Conservation (phyloP, 2,113 vertebrate genomes). For the Brienomyrus longianalis region DNA sequence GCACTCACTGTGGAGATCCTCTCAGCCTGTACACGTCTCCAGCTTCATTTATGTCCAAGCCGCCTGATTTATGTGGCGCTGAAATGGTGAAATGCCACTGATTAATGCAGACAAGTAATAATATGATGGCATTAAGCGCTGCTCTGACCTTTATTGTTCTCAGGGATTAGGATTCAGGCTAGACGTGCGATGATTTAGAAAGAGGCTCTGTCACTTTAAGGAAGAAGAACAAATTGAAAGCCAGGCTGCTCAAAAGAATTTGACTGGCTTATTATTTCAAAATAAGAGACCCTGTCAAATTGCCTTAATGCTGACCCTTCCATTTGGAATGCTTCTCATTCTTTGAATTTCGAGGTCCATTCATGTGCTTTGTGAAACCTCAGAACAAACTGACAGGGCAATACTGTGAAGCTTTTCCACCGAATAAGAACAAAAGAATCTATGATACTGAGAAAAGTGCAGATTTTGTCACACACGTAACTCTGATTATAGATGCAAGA, state of each 20-base stretch:
- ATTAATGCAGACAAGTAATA: slow-evolving; percentile 25
- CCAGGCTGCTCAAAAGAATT: slow-evolving; percentile 36
- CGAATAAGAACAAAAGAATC: neutral
- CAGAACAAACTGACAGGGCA: slow-evolving; percentile 12
- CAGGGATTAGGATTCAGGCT: slow-evolving; percentile 22
- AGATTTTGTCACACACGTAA: neutral
- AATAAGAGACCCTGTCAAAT: neutral
- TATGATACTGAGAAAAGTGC: neutral
- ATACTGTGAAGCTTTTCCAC: neutral
- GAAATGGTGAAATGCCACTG: slow-evolving; percentile 6
- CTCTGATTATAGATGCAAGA: neutral
- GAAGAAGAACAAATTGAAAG: slow-evolving; percentile 33
- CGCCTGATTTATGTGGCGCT: slow-evolving; percentile 7
- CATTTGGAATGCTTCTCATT: slow-evolving; percentile 30
- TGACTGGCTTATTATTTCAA: slow-evolving; percentile 38
- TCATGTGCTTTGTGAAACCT: slow-evolving; percentile 20
- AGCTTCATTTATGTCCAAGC: neutral
- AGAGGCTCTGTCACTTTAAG: neutral
- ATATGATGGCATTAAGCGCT: slow-evolving; percentile 24
- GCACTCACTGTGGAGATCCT: neutral
- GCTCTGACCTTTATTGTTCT: slow-evolving; percentile 23
- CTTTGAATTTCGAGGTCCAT: slow-evolving; percentile 38
- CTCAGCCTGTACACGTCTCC: neutral
- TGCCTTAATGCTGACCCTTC: neutral
- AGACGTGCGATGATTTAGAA: slow-evolving; percentile 25